phyloP scores from a whole-genome alignment of 2,888 invertebrate genomes.

The Nemotelus nigrinus region DNA sequence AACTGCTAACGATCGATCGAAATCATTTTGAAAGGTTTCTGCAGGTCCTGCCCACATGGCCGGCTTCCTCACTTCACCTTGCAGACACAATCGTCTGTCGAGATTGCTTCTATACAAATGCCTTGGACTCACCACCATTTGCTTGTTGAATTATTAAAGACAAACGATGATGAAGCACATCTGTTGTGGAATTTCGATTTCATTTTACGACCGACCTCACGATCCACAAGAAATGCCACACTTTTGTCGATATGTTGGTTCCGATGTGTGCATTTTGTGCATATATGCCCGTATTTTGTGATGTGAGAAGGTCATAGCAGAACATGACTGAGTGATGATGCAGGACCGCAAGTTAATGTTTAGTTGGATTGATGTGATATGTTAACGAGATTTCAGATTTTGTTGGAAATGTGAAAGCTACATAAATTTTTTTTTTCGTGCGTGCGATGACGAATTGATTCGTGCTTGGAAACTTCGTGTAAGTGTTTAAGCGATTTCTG shows the following conservation, averaged over 20 bases:
- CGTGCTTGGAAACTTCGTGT: neutral
- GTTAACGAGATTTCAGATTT: slow-evolving; percentile 43
- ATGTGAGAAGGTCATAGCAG: slow-evolving; percentile 21
- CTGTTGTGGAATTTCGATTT: slow-evolving; percentile 34
- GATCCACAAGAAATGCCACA: slow-evolving; percentile 1
- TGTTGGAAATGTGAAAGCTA: slow-evolving; percentile 42
- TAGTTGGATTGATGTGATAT: slow-evolving; percentile 39
- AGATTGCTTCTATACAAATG: no score
- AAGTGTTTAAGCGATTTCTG: neutral
- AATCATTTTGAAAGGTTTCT: neutral
- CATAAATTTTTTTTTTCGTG: slow-evolving; percentile 36
- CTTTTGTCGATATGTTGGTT: neutral
- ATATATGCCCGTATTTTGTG: neutral
- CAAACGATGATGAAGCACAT: slow-evolving; percentile 40
- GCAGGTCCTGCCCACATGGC: neutral
- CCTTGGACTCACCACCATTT: no score
- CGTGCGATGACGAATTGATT: slow-evolving; percentile 36
- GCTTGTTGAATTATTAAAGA: neutral
- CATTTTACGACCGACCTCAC: slow-evolving; percentile 36
- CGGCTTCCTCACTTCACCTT: neutral
- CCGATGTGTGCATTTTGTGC: neutral
- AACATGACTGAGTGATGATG: slow-evolving; percentile 19
- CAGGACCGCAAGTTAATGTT: slow-evolving; percentile 29
- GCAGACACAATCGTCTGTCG: no score
- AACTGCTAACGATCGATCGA: neutral